phyloP scores from a whole-genome alignment of 2,113 vertebrate species.

The Harpagus bidentatus region DNA sequence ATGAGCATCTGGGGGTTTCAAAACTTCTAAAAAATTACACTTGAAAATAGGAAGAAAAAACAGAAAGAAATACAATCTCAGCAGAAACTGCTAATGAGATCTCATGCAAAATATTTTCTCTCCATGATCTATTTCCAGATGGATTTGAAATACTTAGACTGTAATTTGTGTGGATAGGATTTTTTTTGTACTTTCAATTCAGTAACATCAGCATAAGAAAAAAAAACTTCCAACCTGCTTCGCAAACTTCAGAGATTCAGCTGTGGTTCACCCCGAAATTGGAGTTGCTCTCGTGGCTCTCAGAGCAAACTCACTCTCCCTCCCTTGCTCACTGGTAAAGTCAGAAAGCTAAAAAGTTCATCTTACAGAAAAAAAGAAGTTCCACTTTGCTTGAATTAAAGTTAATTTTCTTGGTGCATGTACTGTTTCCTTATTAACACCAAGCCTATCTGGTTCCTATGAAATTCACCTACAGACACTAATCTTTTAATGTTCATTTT shows the following conservation, averaged over 20 bases:
- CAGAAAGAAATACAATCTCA: constrained; percentile 14
- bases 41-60: constrained; percentile 18
- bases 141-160: constrained; percentile 1
- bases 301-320: background rate
- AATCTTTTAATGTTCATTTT: background rate
- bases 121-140: background rate
- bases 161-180: background rate
- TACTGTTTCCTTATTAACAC: background rate
- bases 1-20: constrained; percentile 36
- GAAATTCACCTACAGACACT: background rate
- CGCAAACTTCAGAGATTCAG: background rate
- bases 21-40: constrained; percentile 42
- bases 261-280: background rate
- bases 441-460: background rate
- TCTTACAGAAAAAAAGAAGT: constrained; percentile 22
- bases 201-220: background rate
- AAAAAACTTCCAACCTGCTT: background rate
- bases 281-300: background rate
- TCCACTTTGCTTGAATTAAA: background rate
- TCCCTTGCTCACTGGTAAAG: background rate
- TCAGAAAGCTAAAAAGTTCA: background rate
- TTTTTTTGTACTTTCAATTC: background rate
- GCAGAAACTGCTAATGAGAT: constrained; percentile 48
- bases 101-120: constrained; percentile 8
- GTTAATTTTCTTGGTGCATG: background rate